These are phyloP conservation scores for Manacus vitellinus DNA, from an alignment of 2,113 vertebrate genomes.

Conservation along the genomic window DNA sequence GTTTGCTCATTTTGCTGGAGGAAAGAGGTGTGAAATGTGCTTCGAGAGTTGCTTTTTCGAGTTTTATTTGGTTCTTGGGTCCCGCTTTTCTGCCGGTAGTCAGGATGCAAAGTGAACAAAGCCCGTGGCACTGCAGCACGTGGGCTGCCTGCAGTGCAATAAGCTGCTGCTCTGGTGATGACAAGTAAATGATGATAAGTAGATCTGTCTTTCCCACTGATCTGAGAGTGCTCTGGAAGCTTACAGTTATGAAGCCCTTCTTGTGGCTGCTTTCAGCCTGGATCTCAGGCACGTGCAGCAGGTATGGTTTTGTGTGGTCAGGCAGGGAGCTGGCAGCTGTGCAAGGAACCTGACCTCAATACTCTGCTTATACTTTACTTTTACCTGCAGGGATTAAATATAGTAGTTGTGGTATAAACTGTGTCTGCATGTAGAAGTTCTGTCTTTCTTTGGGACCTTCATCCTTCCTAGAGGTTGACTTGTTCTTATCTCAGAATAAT, in stretches of 20 bases:
- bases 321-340: neutral
- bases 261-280: neutral
- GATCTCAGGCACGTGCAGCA: rapidly evolving
- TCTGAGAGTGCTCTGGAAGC: neutral
- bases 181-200: neutral
- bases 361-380: neutral
- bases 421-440: neutral
- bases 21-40: neutral
- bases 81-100: neutral
- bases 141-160: neutral
- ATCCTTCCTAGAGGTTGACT: neutral
- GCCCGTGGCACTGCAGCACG: neutral
- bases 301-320: neutral
- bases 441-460: neutral
- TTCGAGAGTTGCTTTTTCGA: neutral
- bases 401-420: neutral
- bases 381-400: neutral
- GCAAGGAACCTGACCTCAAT: neutral
- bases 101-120: neutral
- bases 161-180: neutral
- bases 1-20: neutral
- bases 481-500: neutral
- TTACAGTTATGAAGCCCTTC: neutral
- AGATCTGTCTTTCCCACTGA: neutral
- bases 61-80: neutral